phyloP scores from a whole-genome alignment of 2,113 vertebrate species.

The Protobothrops mucrosquamatus region DNA sequence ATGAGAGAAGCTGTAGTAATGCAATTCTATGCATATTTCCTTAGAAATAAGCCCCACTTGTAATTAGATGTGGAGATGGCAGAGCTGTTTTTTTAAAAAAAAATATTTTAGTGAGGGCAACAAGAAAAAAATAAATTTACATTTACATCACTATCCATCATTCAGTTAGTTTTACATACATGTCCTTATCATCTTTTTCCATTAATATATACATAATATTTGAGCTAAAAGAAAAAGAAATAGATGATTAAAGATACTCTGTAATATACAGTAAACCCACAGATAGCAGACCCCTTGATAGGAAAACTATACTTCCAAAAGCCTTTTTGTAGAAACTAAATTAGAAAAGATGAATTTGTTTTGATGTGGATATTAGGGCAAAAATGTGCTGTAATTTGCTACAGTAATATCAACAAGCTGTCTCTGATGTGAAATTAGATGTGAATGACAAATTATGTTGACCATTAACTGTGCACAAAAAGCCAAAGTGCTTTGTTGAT shows the following conservation, averaged over 20 bases:
- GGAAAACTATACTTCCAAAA: constrained; percentile 17
- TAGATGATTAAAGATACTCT: neutral
- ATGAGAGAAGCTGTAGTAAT: neutral
- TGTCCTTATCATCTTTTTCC: neutral
- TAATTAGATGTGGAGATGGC: neutral
- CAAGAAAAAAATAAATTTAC: neutral
- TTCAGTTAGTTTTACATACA: neutral
- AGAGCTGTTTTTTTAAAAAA: neutral
- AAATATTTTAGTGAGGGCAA: neutral
- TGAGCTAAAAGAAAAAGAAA: neutral
- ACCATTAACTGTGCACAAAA: neutral
- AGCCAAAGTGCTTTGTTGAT: neutral
- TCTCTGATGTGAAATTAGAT: neutral
- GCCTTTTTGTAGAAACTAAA: neutral
- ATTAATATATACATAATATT: neutral
- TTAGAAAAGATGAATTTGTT: neutral
- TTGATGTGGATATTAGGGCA: neutral
- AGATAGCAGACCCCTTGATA: neutral
- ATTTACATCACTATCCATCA: neutral
- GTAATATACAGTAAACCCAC: neutral
- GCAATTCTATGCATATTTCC: neutral
- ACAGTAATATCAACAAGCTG: neutral
- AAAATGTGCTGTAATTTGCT: neutral
- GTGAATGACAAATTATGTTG: neutral
- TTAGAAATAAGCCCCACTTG: neutral